Base-by-base conservation (phyloP, 2,797 vertebrate species). In the Lithobates sylvaticus region DNA sequence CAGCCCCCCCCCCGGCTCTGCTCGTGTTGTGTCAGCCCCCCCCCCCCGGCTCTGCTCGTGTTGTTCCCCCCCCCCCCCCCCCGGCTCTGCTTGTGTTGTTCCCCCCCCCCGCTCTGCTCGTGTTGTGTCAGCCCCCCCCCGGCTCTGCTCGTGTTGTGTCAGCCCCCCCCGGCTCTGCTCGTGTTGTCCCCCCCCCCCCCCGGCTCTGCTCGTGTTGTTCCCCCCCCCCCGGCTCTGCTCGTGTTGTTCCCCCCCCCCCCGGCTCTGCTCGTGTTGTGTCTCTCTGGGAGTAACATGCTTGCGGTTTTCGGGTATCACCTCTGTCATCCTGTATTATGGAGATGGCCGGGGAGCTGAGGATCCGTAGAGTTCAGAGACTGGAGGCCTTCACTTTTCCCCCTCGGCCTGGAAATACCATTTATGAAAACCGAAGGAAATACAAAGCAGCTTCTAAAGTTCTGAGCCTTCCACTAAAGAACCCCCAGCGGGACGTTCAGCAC, bases 321-420 rank as follows among this genome's bases (percentile, higher is more conserved):
- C 71, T 83, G 81, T 83, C 81, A 82, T 54, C 16, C 18, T 44
- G 26, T 15, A 82, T 82, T 64, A 82, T 50, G 13, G 69, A 32
- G 29, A 82, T 10, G 80, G 21, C 70, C 18, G 18, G n/a, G n/a
- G 64, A 29, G 15, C 80, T 58, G 34, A 39, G 70, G 80, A 64
- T 5, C 64, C 15, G 29, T 27, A 54, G 39, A 39, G 39, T 39
- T 9, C 12, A 23, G 50, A 81, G 67, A 79, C 61, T 27, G 23
- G 78, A 29, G 50, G 47, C 69, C 69, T 34, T 21, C 78, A 71
- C 68, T 1, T 27, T 71, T 26, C 8, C 36, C 13, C 61, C 65
- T 29, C 4, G 0, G 78, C 23, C 65, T 47, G 78, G 65, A 47
- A 69, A 80, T 47, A 10, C 67, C n/a, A 70, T 80, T 67, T 26